Evolutionary conservation across 1,140 invertebrate species (phyloP).

Genomic region (Triops cancriformis): DNA sequence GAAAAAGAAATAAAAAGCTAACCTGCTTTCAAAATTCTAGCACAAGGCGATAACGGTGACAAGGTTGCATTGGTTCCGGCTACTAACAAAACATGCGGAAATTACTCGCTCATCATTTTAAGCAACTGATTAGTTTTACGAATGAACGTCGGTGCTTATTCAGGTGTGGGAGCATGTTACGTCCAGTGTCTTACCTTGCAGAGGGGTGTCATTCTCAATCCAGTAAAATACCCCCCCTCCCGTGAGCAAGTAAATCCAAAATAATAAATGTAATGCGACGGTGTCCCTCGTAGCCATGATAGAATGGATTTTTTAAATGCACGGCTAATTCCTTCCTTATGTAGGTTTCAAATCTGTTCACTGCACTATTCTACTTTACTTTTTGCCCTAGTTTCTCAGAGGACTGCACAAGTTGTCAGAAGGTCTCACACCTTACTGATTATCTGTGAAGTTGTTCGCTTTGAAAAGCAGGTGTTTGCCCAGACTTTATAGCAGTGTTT

Average conservation of each 20-base stretch:
- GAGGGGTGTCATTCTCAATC: neutral
- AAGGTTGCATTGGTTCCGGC: neutral
- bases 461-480: neutral
- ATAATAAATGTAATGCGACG: conserved; percentile 17
- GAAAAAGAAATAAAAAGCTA: neutral
- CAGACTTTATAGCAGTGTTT: neutral
- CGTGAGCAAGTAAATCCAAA: conserved; percentile 21
- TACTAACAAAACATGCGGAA: neutral
- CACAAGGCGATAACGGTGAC: neutral
- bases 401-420: neutral
- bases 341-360: neutral
- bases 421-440: neutral
- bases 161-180: neutral
- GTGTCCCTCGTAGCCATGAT: conserved; percentile 18
- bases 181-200: too few species aligned
- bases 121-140: neutral
- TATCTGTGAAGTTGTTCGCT: neutral
- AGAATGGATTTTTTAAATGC: too few species aligned
- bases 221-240: conserved; percentile 20
- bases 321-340: neutral
- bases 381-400: neutral
- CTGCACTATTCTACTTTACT: neutral
- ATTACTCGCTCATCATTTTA: neutral
- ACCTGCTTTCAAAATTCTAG: neutral
- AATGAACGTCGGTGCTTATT: neutral